phyloP scores from a whole-genome alignment of 1,140 invertebrate genomes.

The Medauroidea extradentata region DNA sequence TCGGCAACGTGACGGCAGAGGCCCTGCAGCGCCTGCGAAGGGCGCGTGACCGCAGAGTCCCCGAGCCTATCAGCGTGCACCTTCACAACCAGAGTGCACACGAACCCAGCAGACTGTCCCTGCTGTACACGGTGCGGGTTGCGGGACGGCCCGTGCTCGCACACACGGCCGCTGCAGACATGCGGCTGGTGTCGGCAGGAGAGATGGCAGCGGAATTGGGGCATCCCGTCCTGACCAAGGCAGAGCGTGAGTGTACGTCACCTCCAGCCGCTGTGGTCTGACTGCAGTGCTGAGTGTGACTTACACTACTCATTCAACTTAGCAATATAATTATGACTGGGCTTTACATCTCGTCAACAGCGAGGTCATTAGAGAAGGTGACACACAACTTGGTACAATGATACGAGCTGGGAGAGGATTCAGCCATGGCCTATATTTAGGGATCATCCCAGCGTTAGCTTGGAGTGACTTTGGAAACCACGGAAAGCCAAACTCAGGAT shows the following conservation, averaged over 20 bases:
- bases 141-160: slow-evolving; percentile 71
- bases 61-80: slow-evolving; percentile 15
- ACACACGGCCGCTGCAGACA: slow-evolving; percentile 69
- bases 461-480: too few relatives aligned
- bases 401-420: too few relatives aligned
- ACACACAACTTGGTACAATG: too few relatives aligned
- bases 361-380: too few relatives aligned
- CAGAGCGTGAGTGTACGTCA: slow-evolving; percentile 62
- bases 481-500: too few relatives aligned
- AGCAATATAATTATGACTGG: too few relatives aligned
- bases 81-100: slow-evolving; percentile 20
- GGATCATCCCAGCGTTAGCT: too few relatives aligned
- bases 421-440: too few relatives aligned
- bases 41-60: neutral
- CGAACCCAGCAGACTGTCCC: slow-evolving; percentile 39
- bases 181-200: slow-evolving; percentile 65
- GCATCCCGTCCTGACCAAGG: slow-evolving; percentile 71
- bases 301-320: too few relatives aligned
- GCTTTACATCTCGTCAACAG: too few relatives aligned
- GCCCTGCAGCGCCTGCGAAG: neutral
- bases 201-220: slow-evolving; percentile 71
- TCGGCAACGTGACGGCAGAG: slow-evolving; percentile 34
- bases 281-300: too few relatives aligned
- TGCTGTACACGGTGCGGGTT: slow-evolving; percentile 74
- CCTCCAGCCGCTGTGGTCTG: too few relatives aligned